These are phyloP conservation scores for Argyrosomus japonicus DNA, from an alignment of 2,113 vertebrate genomes.

Conservation along the genomic window DNA sequence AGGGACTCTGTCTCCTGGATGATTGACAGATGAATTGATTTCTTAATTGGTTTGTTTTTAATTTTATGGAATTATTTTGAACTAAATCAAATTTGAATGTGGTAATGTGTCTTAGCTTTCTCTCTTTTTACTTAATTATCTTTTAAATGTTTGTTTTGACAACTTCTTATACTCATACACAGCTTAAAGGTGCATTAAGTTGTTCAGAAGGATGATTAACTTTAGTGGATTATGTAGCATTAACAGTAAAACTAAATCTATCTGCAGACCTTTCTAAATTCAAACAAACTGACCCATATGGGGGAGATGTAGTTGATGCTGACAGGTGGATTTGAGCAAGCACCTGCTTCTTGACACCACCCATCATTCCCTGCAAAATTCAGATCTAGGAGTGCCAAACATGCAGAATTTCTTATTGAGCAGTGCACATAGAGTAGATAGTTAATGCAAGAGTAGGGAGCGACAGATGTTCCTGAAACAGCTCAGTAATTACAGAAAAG, in stretches of 20 bases:
- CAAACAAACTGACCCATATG: not conserved
- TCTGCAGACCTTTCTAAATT: not conserved
- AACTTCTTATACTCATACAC: not conserved
- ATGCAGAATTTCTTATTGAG: constrained; percentile 33
- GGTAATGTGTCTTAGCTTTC: not conserved
- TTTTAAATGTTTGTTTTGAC: not conserved
- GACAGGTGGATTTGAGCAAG: constrained; percentile 7
- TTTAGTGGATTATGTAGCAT: not conserved
- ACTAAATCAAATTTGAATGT: not conserved
- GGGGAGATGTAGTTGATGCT: not conserved
- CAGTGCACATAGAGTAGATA: constrained; percentile 25
- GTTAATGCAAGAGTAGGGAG: constrained; percentile 53
- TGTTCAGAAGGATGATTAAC: not conserved
- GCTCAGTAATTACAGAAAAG: constrained; percentile 82
- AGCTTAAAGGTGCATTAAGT: not conserved
- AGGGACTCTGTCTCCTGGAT: constrained; percentile 88
- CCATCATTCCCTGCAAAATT: constrained; percentile 7
- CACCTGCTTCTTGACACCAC: not conserved
- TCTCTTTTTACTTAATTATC: not conserved
- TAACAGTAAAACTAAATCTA: not conserved
- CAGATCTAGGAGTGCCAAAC: constrained; percentile 5
- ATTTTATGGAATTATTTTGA: not conserved
- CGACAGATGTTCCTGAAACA: constrained; percentile 80
- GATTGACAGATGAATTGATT: not conserved
- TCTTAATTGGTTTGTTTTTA: not conserved